Conservation (phyloP, 1,140 invertebrate genomes). For the Trissolcus basalis region DNA sequence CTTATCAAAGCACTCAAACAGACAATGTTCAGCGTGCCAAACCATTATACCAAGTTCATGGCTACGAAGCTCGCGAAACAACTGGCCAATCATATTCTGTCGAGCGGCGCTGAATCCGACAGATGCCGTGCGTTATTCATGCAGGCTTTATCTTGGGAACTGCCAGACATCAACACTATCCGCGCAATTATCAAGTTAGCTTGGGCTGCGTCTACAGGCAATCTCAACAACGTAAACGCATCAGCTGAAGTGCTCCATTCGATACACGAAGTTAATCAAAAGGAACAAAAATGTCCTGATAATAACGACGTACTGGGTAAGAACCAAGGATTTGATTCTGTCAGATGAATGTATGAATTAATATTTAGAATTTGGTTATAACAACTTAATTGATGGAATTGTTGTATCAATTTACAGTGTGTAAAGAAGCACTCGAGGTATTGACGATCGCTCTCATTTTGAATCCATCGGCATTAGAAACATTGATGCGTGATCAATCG, state of each 20-base stretch:
- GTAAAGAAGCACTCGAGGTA: slow-evolving; percentile 94
- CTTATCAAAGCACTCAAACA: slow-evolving; percentile 81
- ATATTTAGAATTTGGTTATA: no score
- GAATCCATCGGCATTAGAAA: slow-evolving; percentile 87
- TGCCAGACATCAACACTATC: slow-evolving; percentile 82
- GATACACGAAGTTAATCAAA: slow-evolving; percentile 76
- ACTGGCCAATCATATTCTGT: slow-evolving; percentile 79
- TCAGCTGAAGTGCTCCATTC: slow-evolving; percentile 82
- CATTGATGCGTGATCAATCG: slow-evolving; percentile 79
- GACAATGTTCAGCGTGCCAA: slow-evolving; percentile 83
- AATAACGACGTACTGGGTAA: slow-evolving; percentile 76
- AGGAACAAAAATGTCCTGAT: slow-evolving; percentile 73
- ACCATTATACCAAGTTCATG: slow-evolving; percentile 82
- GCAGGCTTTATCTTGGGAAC: slow-evolving; percentile 79
- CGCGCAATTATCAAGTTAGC: slow-evolving; percentile 84
- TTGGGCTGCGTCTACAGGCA: slow-evolving; percentile 86
- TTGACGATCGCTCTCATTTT: slow-evolving; percentile 89
- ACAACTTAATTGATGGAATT: not conserved
- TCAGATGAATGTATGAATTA: no score
- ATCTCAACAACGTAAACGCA: slow-evolving; percentile 81
- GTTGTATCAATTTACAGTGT: slow-evolving; percentile 77
- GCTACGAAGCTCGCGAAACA: slow-evolving; percentile 85
- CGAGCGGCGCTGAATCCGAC: slow-evolving; percentile 73
- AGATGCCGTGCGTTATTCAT: slow-evolving; percentile 75
- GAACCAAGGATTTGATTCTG: no score